phyloP scores from a whole-genome alignment of 2,797 vertebrate species.

The Poecilia wingei region DNA sequence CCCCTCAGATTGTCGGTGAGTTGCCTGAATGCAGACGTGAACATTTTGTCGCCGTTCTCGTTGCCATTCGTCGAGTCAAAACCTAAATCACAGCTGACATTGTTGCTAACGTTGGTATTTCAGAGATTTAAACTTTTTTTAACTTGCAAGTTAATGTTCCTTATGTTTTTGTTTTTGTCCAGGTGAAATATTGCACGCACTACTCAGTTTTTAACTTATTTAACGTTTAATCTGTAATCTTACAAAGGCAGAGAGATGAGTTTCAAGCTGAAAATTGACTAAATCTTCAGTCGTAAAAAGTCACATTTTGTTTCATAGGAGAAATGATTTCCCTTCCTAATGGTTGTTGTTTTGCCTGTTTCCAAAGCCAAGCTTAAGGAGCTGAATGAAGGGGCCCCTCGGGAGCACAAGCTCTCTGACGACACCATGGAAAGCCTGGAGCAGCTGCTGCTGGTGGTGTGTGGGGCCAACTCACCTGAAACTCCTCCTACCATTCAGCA shows the following conservation, averaged over 20 bases:
- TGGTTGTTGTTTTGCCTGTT: background rate
- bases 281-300: background rate
- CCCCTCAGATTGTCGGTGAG: slow-evolving; percentile 90
- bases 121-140: background rate
- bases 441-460: slow-evolving; percentile 83
- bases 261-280: background rate
- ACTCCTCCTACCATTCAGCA: slow-evolving; percentile 85
- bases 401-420: slow-evolving; percentile 88
- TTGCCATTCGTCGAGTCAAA: background rate
- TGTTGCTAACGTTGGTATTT: background rate
- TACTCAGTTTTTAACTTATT: background rate
- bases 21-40: background rate
- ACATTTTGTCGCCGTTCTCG: background rate
- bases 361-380: slow-evolving; percentile 92
- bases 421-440: slow-evolving; percentile 87
- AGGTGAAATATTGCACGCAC: background rate
- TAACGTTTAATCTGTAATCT: background rate
- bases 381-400: slow-evolving; percentile 86
- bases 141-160: background rate
- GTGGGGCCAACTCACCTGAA: slow-evolving; percentile 74
- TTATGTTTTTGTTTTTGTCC: background rate
- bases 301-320: background rate
- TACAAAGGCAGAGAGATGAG: background rate
- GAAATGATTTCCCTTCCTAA: background rate
- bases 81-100: background rate